Evolutionary conservation across 2,797 vertebrate species (phyloP).

Genomic region (Mionectes olivaceus): DNA sequence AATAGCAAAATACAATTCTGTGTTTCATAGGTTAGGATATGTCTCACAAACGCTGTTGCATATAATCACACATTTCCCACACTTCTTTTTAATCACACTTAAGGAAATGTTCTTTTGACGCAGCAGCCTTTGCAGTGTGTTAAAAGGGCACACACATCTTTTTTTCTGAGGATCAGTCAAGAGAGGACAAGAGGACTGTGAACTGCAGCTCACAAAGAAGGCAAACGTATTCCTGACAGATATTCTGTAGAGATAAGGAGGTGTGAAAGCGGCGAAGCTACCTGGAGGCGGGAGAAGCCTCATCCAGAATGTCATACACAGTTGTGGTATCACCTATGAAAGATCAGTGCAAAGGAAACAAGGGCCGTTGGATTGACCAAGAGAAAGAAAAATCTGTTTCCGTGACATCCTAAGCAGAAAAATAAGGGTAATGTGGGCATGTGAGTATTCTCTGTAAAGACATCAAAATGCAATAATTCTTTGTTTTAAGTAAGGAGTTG

Average conservation of each 20-base stretch:
- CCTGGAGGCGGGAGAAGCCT: not conserved
- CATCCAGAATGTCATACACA: rapidly evolving
- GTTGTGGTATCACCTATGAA: not conserved
- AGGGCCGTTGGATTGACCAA: not conserved
- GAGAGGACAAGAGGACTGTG: not conserved
- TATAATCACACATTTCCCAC: not conserved
- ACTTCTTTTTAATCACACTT: not conserved
- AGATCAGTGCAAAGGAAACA: not conserved
- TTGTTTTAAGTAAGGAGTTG: not conserved
- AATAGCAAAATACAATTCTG: not conserved
- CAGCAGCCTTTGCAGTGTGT: not conserved
- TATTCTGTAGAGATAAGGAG: not conserved
- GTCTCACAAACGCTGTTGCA: not conserved
- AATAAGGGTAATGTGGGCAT: not conserved
- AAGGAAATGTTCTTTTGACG: not conserved
- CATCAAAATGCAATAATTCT: not conserved
- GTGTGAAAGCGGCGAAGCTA: not conserved
- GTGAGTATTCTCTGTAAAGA: not conserved
- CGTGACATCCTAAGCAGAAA: not conserved
- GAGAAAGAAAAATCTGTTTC: not conserved
- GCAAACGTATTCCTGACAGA: not conserved
- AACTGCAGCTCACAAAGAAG: not conserved
- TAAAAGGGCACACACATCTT: rapidly evolving
- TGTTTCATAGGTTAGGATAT: not conserved
- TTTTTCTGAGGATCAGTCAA: not conserved